A percentile compares a stretch with the other conserved stretches of the same genome.
Conservation (phyloP, 2,888 invertebrate species). For the Frankliniella fusca region DNA sequence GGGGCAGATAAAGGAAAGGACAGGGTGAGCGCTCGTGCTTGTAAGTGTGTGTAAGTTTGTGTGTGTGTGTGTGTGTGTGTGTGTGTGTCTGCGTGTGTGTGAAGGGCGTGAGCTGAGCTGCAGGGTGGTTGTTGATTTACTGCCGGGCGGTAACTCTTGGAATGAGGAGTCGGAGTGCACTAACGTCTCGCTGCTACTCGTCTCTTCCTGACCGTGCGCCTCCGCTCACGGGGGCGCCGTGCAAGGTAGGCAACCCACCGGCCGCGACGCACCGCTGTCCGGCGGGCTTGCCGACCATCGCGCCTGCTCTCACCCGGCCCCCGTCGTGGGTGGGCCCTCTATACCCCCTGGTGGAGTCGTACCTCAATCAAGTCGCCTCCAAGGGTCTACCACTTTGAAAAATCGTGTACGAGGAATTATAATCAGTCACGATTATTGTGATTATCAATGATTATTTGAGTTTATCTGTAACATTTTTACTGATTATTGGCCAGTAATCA, state of each 20-base stretch:
- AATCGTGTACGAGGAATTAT: too few relatives aligned
- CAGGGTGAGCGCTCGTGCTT: neutral
- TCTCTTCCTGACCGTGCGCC: neutral
- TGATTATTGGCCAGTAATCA: too few relatives aligned
- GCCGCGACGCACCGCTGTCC: neutral
- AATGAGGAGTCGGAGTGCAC: conserved; percentile 19
- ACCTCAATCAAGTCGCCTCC: too few relatives aligned
- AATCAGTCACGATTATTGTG: too few relatives aligned
- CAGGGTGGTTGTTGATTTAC: conserved; percentile 2
- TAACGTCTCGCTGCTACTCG: neutral
- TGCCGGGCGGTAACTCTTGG: conserved; percentile 7
- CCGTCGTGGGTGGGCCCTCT: too few relatives aligned
- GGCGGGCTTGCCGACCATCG: neutral
- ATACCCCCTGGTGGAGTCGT: too few relatives aligned
- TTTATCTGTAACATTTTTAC: too few relatives aligned
- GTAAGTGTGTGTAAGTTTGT: too few relatives aligned
- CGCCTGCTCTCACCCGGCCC: too few relatives aligned
- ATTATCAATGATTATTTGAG: too few relatives aligned
- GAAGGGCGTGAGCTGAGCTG: neutral
- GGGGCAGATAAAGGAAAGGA: too few relatives aligned
- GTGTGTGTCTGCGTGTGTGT: neutral
- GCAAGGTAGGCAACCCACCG: neutral
- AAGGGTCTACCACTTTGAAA: too few relatives aligned
- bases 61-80: neutral
- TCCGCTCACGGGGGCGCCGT: neutral